Conservation (phyloP, 2,113 vertebrate genomes). For the Mellivora capensis region DNA sequence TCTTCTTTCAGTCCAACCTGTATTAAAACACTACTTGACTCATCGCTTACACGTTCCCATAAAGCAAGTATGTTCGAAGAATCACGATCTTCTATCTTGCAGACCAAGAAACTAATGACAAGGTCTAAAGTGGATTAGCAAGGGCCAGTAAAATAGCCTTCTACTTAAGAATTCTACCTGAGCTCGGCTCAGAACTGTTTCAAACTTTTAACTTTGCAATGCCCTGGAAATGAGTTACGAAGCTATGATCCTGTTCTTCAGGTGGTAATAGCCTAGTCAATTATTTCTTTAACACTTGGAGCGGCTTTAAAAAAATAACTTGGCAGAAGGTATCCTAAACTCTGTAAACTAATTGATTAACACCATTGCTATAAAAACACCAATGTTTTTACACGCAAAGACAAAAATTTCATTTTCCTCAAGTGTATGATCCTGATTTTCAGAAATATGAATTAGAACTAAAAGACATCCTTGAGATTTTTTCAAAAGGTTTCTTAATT, state of each 20-base stretch:
- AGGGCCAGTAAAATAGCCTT: not conserved
- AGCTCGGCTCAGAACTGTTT: slow-evolving; percentile 10
- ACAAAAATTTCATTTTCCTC: slow-evolving; percentile 31
- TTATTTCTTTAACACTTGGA: not conserved
- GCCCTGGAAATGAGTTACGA: not conserved
- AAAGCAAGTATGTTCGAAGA: not conserved
- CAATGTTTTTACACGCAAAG: slow-evolving; percentile 13
- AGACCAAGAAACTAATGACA: not conserved
- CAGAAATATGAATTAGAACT: slow-evolving; percentile 33
- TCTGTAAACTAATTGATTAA: slow-evolving; percentile 27
- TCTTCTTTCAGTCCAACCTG: not conserved
- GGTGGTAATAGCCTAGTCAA: not conserved
- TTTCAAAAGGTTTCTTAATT: slow-evolving; percentile 21
- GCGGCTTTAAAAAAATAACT: slow-evolving; percentile 31
- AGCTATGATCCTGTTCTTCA: not conserved
- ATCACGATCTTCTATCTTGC: not conserved
- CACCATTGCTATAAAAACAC: slow-evolving; percentile 1
- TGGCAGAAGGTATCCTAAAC: not conserved
- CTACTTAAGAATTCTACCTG: not conserved
- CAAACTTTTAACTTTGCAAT: slow-evolving; percentile 6
- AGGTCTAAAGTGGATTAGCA: not conserved
- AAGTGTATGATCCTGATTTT: slow-evolving; percentile 36
- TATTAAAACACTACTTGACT: not conserved
- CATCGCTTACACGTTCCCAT: not conserved
- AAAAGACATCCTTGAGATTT: not conserved